Base-by-base conservation (phyloP, 1,140 invertebrate species). In the Planococcus citri region DNA sequence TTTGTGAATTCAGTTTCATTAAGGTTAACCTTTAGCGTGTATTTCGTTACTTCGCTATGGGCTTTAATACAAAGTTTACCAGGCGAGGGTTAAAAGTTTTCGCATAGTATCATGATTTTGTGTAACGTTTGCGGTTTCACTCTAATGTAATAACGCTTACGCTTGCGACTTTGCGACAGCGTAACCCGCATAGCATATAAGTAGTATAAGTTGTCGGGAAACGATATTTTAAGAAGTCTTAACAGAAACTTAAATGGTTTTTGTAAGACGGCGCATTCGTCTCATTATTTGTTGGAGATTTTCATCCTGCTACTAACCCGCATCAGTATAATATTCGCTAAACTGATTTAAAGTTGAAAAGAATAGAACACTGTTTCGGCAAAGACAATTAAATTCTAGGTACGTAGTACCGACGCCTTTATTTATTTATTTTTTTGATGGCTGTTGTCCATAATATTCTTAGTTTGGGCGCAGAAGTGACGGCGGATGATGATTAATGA, bases 181-280 rank as follows among this genome's bases (percentile, higher is more conserved):
- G 17, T n/a, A 17, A n/a, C 41, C 41, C 41, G 41, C 41, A 51
- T 51, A 51, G 41, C 41, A n/a, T 51, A 51, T 51, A 51, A 51
- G 41, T 51, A 51, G 41, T 51, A 51, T 51, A 51, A 51, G 41
- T 51, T 51, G 41, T 51, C 41, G 41, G 41, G 41, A 51, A 51
- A 51, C 41, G 41, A 51, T 51, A 51, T 51, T 51, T 51, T 51
- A 51, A 51, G 41, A 51, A 51, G 41, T 51, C 41, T 51, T 51
- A 51, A 51, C 41, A 51, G 41, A 51, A 51, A 51, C 41, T 51
- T 51, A n/a, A 51, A 51, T 51, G 41, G 6, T 51, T 9, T 51
- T 51, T 51, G 41, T 20, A 51, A 51, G 41, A 51, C 41, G 41
- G 41, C 41, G 41, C 17, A 51, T 51, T 51, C 41, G 41, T 51